Conservation (phyloP, 2,797 vertebrate genomes). For the Crax fasciolata region DNA sequence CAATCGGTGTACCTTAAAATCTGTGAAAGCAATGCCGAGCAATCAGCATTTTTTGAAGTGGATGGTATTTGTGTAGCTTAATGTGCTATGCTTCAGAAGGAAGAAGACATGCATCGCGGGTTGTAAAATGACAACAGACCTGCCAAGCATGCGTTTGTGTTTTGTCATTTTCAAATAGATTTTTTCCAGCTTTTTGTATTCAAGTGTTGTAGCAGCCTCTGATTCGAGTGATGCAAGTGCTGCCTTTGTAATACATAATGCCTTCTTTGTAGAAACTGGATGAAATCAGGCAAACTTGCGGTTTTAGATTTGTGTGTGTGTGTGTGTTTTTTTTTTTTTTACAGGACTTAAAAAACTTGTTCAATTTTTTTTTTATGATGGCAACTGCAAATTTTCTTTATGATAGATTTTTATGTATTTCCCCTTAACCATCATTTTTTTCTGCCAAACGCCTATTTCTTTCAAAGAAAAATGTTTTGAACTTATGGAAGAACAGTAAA, state of each 20-base stretch:
- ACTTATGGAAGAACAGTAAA: conserved; percentile 15
- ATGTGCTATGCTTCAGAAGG: not conserved
- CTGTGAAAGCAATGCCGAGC: not conserved
- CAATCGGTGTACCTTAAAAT: not conserved
- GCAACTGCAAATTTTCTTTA: not conserved
- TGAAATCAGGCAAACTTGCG: not conserved
- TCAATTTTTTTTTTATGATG: not conserved
- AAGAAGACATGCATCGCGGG: not conserved
- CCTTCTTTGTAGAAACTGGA: conserved; percentile 16
- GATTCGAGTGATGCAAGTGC: not conserved
- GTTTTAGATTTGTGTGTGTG: not conserved
- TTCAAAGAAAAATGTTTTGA: conserved; percentile 27
- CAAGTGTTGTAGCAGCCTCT: not conserved
- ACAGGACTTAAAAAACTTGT: not conserved
- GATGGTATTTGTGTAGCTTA: not conserved
- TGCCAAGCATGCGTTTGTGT: not conserved
- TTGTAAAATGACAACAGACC: not conserved
- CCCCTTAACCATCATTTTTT: not conserved
- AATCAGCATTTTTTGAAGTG: not conserved
- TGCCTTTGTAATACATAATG: conserved; percentile 34
- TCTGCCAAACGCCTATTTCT: not conserved
- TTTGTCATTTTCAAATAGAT: not conserved
- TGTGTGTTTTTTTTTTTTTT: not conserved
- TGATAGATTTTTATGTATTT: not conserved
- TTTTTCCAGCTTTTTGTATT: not conserved